phyloP scores from a whole-genome alignment of 2,888 invertebrate genomes.

The Sipha maydis region DNA sequence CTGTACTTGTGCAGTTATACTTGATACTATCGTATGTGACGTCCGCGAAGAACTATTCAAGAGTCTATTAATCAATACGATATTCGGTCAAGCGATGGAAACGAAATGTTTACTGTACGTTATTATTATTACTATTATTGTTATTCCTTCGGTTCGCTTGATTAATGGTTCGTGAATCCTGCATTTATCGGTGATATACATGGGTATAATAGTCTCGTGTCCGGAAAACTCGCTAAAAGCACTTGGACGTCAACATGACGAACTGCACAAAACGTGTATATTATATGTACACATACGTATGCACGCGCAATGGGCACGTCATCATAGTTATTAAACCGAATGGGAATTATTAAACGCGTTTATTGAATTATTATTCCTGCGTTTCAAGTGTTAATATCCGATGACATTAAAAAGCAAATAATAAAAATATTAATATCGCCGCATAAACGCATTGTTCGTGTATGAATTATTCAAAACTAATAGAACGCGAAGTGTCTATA shows the following conservation, averaged over 20 bases:
- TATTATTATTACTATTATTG: background rate
- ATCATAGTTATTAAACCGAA: background rate
- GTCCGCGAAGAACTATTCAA: background rate
- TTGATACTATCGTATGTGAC: background rate
- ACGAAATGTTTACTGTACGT: background rate
- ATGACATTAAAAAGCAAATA: background rate
- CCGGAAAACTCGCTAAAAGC: no score
- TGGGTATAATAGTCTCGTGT: no score
- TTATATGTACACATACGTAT: background rate
- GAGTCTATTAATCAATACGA: conserved; percentile 6
- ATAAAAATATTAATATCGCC: background rate
- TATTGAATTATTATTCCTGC: background rate
- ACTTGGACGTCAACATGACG: no score
- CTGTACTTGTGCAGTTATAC: background rate
- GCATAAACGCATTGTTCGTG: background rate
- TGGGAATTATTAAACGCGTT: background rate
- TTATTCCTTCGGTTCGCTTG: conserved; percentile 1
- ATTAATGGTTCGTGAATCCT: conserved; percentile 19
- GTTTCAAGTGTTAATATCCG: background rate
- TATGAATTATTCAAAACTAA: no score
- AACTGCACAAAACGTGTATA: background rate
- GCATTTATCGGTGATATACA: background rate
- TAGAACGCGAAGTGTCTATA: no score
- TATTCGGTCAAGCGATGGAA: background rate
- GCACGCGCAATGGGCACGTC: background rate